A percentile compares a stretch with the other conserved stretches of the same genome.
phyloP scores from a whole-genome alignment of 2,797 vertebrate species.

The Rhynchotus rufescens region DNA sequence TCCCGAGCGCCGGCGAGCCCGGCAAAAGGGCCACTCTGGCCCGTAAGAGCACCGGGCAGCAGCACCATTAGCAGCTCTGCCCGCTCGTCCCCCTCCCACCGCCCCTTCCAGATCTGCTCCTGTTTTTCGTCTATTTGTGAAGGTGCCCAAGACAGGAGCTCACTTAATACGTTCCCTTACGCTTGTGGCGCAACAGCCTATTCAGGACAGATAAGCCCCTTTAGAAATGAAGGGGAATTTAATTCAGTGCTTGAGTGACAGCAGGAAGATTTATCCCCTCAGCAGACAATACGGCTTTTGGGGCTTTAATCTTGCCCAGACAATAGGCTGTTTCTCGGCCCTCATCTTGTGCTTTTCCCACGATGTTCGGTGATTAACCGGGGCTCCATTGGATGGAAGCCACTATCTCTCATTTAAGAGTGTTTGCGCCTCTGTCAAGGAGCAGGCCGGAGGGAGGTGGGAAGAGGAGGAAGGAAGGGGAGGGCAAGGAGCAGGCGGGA shows the following conservation, averaged over 20 bases:
- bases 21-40: neutral
- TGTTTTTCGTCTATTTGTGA: conserved; percentile 71
- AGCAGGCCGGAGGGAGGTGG: conserved; percentile 55
- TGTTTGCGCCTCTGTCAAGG: conserved; percentile 77
- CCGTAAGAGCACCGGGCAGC: conserved; percentile 22
- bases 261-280: conserved; percentile 98
- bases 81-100: conserved; percentile 63
- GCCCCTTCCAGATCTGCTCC: conserved; percentile 75
- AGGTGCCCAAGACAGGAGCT: conserved; percentile 85
- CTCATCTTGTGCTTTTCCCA: conserved; percentile 93
- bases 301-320: conserved; percentile 97
- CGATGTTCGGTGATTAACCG: conserved; percentile 94
- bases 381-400: conserved; percentile 88
- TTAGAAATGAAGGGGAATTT: conserved; percentile 96
- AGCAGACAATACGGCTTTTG: conserved; percentile 95
- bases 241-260: conserved; percentile 99
- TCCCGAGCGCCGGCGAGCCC: conserved; percentile 62
- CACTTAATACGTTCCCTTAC: conserved; percentile 89
- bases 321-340: conserved; percentile 93
- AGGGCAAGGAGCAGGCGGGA: neutral
- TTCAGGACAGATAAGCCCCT: conserved; percentile 99
- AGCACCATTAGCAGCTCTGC: conserved; percentile 72
- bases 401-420: conserved; percentile 91
- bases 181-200: conserved; percentile 94
- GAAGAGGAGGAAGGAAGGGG: conserved; percentile 56